Base-by-base conservation (phyloP, 53 echinoderm and acorn worm genomes). In the Antedon mediterranea region DNA sequence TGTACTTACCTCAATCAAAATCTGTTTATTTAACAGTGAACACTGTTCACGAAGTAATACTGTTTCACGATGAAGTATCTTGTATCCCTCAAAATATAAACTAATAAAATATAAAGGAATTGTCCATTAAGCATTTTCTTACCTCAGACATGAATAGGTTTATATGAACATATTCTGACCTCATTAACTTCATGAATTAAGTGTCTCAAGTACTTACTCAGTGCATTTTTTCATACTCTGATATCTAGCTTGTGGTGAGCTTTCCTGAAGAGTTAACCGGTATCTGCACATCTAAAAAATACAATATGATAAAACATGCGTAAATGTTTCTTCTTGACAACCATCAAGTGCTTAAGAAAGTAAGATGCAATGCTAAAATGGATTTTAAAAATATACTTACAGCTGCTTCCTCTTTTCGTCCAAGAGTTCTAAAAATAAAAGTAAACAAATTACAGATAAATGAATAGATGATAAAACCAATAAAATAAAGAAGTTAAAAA, bases 341-440 rank as follows among this genome's bases (percentile, higher is more conserved):
- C 11, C 37, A 37, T 37, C 37, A 37, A 37, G 11, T 37, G 37
- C 37, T 11, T 37, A 37, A 37, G 11, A 37, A 37, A 37, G 37
- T 37, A 37, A 37, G 4, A 6, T 23, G 28, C 73, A 0, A 78
- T 31, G 44, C 72, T 3, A 80, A 32, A 30, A 76, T 4, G 0
- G 31, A n/a, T 28, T 8, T 31, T 29, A 7, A 20, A 26, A 13
- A 9, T 26, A 37, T 37, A 88, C 93, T 93, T 80, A 93, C 93
- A 29, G 93, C 86, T 34, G 90, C 93, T 79, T 90, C 93, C 75
- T 90, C 93, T 31, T 80, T 78, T 82, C 90, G 90, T 34, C 86
- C 84, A 3, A 93, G 83, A 26, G 81, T 72, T 23, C 93, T 93
- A 84, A n/a, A 76, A 37, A 43, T 29, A 78, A 28, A 26, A 31